Base-by-base conservation (phyloP, 2,888 invertebrate genomes). In the Merodon equestris region DNA sequence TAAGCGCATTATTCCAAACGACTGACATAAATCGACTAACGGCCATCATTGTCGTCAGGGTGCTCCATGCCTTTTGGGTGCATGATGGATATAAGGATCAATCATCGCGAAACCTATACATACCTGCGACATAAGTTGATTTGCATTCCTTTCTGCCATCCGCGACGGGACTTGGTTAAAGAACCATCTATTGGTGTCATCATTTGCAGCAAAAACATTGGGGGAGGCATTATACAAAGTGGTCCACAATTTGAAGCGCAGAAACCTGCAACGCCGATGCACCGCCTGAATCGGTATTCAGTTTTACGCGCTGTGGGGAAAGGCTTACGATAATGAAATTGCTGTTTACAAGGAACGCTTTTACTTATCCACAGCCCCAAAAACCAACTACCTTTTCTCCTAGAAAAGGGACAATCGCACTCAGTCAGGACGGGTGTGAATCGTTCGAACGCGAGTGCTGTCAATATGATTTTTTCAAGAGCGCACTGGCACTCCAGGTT, bases 1-100 rank as follows among this genome's bases (percentile, higher is more conserved):
- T 71, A 60, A 48, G 67, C 44, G 18, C 67, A 57, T 67, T 57
- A 58, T 53, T 56, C 48, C 48, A 58, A 71, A 63, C 42, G 44
- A 64, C 47, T 66, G 47, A 75, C 64, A 48, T 57, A 64, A 70
- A 64, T 64, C 57, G 58, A 14, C 70, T 64, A 64, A 64, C 71
- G 64, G 18, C 36, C 47, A 44, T 45, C 27, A 19, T 64, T 50
- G 27, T 27, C 27, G 27, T 27, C 27, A 27, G 27, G 27, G 2
- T 27, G 27, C 27, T 27, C 27, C 27, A 4, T 27, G 2, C 7
- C 17, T 27, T 17, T n/a, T 27, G 13, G 58, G 19, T 18, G 36
- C 34, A 9, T 53, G 9, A 2, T 18, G 36, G 15, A 15, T 40
- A 54, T 64, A 15, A 53, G 10, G 54, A 44, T 18, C 54, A 56